Base-by-base conservation (phyloP, 2,113 vertebrate genomes). In the Mellivora capensis region DNA sequence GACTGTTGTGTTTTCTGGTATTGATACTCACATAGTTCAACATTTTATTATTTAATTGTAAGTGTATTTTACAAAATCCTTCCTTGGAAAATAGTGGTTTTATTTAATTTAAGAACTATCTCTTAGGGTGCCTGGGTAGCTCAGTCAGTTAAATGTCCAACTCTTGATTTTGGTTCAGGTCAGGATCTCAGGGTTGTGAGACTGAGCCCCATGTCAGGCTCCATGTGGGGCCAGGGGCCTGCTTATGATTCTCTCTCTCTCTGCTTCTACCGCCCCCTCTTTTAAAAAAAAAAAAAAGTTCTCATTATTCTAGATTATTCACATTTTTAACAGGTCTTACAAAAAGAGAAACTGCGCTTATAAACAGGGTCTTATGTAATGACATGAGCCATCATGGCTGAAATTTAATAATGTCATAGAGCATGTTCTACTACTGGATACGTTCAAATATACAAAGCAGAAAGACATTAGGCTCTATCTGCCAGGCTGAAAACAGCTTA, bases 21-120 rank as follows among this genome's bases (percentile, higher is more conserved):
- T 87, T 93, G 89, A 76, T 61, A 74, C 31, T 84, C 69, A 72
- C 9, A 72, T 49, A 54, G 3, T 84, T 97, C 18, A 42, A 11
- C 72, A 95, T 95, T 94, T 83, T 17, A 39, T n/a, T 91, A 25
- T 72, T 87, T 88, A 95, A 86, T 84, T 96, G 12, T 71, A 79
- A 80, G 2, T 4, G n/a, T 90, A 0, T 86, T 96, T 97, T 94
- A 83, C 59, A 7, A 6, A 0, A 0, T 6, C 0, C 23, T 64
- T 49, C 2, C 59, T 93, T 76, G 29, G 61, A 89, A 91, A 98
- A 81, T 20, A 72, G 83, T 21, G 10, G 4, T 14, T 97, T 96
- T 96, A 44, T 91, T 97, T 87, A 37, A 80, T 39, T 87, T 93
- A 42, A n/a, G 4, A 69, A 69, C 37, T 69, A 69, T 34, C 18